phyloP scores from a whole-genome alignment of 2,797 vertebrate genomes.

The Columba guinea region DNA sequence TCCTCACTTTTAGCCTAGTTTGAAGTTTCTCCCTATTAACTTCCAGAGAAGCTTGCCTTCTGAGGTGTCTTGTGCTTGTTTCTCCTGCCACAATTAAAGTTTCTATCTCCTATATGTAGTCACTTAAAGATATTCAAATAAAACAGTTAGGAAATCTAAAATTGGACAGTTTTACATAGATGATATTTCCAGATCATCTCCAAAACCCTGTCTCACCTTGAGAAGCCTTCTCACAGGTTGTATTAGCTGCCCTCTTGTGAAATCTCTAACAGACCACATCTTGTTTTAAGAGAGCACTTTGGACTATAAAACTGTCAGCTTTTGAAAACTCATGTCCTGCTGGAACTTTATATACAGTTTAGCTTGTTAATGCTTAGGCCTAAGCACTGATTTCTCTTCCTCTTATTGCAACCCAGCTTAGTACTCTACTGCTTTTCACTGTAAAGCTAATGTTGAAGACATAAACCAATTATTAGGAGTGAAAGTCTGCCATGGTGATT shows the following conservation, averaged over 20 bases:
- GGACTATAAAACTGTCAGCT: background rate
- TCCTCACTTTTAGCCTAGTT: constrained; percentile 22
- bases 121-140: background rate
- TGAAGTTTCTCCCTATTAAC: background rate
- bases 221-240: background rate
- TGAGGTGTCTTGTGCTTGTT: background rate
- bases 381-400: background rate
- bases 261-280: background rate
- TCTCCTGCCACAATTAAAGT: background rate
- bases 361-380: background rate
- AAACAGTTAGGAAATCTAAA: background rate
- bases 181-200: background rate
- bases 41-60: background rate
- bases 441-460: background rate
- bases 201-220: background rate
- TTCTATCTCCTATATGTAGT: background rate
- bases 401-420: constrained; percentile 9
- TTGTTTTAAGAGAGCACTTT: background rate
- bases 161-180: background rate
- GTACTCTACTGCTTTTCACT: background rate
- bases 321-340: background rate
- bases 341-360: background rate
- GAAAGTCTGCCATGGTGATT: background rate
- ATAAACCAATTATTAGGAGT: background rate
- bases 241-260: background rate